phyloP scores from a whole-genome alignment of 2,888 invertebrate genomes.

The Tetanocera ferruginea region DNA sequence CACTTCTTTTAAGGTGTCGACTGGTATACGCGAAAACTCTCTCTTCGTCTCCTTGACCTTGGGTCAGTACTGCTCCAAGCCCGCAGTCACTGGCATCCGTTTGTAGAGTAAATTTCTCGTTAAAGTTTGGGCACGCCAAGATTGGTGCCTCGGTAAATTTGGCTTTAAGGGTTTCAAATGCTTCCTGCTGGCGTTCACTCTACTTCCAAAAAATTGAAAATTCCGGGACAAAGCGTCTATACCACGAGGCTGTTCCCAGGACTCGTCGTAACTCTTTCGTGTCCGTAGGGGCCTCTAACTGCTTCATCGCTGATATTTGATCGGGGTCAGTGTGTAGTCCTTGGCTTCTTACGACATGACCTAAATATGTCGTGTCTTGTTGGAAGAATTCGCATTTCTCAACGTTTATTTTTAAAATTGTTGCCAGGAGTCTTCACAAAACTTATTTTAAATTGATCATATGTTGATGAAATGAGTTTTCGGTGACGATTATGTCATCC shows the following conservation, averaged over 20 bases:
- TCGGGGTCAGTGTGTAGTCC: constrained; percentile 35
- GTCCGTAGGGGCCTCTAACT: constrained; percentile 31
- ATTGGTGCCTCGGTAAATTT: constrained; percentile 22
- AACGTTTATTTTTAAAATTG: background rate
- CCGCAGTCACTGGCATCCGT: constrained; percentile 29
- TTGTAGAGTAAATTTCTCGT: constrained; percentile 14
- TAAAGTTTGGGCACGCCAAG: constrained; percentile 20
- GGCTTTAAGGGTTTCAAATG: constrained; percentile 11
- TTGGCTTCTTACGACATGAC: constrained; percentile 35
- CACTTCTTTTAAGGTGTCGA: too few species aligned
- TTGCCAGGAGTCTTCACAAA: background rate
- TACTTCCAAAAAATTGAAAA: background rate
- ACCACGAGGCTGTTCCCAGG: constrained; percentile 28
- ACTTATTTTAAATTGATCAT: constrained; percentile 9
- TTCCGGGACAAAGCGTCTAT: background rate
- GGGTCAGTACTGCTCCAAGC: constrained; percentile 34
- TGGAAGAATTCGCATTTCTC: constrained; percentile 26
- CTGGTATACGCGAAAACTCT: too few species aligned
- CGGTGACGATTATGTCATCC: background rate
- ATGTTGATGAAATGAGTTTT: background rate
- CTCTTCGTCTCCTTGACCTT: background rate
- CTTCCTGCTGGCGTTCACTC: background rate
- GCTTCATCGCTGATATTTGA: constrained; percentile 12
- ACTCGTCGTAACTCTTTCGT: constrained; percentile 38
- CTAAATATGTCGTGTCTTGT: constrained; percentile 29